phyloP scores from a whole-genome alignment of 2,888 invertebrate species.

The Isoperla grammatica region DNA sequence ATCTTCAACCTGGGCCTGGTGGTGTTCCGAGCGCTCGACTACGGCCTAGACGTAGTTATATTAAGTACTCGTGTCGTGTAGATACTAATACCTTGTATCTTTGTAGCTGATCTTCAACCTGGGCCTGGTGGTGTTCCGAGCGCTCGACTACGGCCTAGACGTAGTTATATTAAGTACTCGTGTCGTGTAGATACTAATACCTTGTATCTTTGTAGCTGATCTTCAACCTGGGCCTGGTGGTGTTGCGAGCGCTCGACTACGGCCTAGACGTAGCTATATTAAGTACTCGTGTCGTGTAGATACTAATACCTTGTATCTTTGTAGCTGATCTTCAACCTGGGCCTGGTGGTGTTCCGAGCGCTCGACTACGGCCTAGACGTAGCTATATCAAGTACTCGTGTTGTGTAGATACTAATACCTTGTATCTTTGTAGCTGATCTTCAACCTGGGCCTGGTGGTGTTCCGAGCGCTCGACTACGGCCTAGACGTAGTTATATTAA shows the following conservation, averaged over 20 bases:
- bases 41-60: slow-evolving; percentile 74
- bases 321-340: slow-evolving; percentile 76
- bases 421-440: slow-evolving; percentile 71
- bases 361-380: slow-evolving; percentile 82
- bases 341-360: slow-evolving; percentile 79
- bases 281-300: no score
- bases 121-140: slow-evolving; percentile 80
- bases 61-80: no score
- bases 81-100: no score
- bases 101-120: slow-evolving; percentile 75
- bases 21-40: slow-evolving; percentile 86
- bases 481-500: no score
- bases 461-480: slow-evolving; percentile 55
- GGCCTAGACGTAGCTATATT: slow-evolving; percentile 74
- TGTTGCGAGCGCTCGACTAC: slow-evolving; percentile 87
- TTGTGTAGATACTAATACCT: no score
- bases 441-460: slow-evolving; percentile 74
- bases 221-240: slow-evolving; percentile 71
- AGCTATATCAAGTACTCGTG: no score
- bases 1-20: slow-evolving; percentile 74
- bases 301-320: no score
- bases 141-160: slow-evolving; percentile 81
- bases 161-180: no score
- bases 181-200: no score
- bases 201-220: slow-evolving; percentile 75